Evolutionary conservation across 2,113 vertebrate genomes (phyloP), one percentile per base, ranked within the genome.

Genomic region (Hepsetus odoe): DNA sequence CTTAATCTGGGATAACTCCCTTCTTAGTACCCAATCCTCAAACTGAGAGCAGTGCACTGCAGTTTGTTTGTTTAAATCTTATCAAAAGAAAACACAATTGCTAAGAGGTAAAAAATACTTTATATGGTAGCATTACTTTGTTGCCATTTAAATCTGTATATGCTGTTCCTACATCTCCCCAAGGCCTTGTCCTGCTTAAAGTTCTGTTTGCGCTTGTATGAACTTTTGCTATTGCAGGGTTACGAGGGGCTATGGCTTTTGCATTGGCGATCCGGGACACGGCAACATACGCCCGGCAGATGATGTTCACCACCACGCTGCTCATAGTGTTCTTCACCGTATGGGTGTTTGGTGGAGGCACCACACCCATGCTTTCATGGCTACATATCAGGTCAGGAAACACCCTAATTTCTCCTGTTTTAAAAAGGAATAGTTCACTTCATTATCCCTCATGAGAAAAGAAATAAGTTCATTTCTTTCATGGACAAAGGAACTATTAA

Each of bases 281-380:
- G 0, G 96, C 96, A 26, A 96, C 96, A 10, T 97, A 97, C 10
- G 95, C 98, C 0, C 94, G 96, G 18, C 97, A 98, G 86, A 98
- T 97, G 96, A 99, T 99, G 95, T 99, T 99, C 92, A 97, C 96
- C 11, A 99, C 98, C 64, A 99, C 98, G 0, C 94, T 99, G 33
- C 96, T 99, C 76, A 96, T 99, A 0, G 97, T 99, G 86, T 98
- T 99, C 90, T 99, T 99, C 91, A 99, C 98, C 0, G 98, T 99
- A 40, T 99, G 98, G 98, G 92, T 99, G 80, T 94, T 99, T 0
- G 98, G 98, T 0, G 98, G 97, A 30, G 98, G 98, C 56, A 99
- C 98, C 0, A 99, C 98, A 0, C 95, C 98, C 69, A 99, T 99
- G 96, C 87, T 99, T 46, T 99, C 97, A 0, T 98, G 96, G 95